Evolutionary conservation across 1,140 invertebrate genomes (phyloP).

Genomic region (Sycophila sp.): DNA sequence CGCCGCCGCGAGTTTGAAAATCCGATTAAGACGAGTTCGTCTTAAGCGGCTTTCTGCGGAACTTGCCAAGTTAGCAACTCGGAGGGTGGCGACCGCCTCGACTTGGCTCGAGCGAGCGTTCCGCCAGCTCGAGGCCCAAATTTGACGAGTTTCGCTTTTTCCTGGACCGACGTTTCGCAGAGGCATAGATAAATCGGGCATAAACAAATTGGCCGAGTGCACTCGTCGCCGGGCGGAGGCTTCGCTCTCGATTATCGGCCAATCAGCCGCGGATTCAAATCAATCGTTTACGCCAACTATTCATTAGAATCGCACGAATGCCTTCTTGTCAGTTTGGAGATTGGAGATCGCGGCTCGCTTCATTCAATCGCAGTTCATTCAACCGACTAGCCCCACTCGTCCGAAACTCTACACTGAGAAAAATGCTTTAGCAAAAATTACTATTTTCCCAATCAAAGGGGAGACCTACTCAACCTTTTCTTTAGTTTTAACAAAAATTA

Average conservation of each 20-base stretch:
- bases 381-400: conserved; percentile 47
- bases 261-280: conserved; percentile 49
- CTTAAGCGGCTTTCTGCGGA: conserved; percentile 47
- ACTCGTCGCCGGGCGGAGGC: not conserved
- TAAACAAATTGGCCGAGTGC: not conserved
- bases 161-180: no score
- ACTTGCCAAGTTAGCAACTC: conserved; percentile 12
- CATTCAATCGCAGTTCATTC: no score
- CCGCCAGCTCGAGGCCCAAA: not conserved
- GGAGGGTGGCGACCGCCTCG: conserved; percentile 1
- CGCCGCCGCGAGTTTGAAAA: conserved; percentile 36
- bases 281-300: conserved; percentile 45
- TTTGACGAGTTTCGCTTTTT: not conserved
- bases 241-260: conserved; percentile 47
- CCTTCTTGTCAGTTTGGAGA: conserved; percentile 29
- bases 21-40: conserved; percentile 44
- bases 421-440: no score
- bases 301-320: conserved; percentile 27
- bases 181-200: no score
- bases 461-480: no score
- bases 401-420: conserved; percentile 43
- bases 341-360: conserved; percentile 23
- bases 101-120: conserved; percentile 5
- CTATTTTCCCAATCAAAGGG: no score
- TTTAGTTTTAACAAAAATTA: no score